Conservation (phyloP, 2,113 vertebrate genomes). For the Todiramphus saurophagus region DNA sequence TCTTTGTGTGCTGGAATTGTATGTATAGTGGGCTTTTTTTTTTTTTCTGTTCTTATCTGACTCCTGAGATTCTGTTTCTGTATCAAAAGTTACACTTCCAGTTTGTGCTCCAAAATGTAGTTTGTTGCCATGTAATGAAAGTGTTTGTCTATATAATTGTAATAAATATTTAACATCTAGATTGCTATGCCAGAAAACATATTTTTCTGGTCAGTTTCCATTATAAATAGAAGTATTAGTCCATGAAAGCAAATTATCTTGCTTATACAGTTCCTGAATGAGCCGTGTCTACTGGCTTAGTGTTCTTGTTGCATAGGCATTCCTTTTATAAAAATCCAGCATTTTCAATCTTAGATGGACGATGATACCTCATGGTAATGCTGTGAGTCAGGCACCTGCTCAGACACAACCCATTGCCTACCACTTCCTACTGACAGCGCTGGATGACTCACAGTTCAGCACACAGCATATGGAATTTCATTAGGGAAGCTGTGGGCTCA, state of each 20-base stretch:
- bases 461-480: background rate
- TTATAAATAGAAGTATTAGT: background rate
- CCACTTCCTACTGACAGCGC: conserved; percentile 22
- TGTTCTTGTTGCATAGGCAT: background rate
- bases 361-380: background rate
- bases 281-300: fast-evolving
- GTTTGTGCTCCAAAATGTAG: background rate
- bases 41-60: background rate
- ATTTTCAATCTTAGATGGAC: background rate
- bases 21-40: background rate
- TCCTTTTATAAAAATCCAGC: background rate
- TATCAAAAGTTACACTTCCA: background rate
- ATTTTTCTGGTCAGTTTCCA: background rate
- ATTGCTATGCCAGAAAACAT: background rate
- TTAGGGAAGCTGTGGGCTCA: background rate
- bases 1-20: background rate
- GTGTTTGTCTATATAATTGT: background rate
- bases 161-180: background rate
- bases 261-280: background rate
- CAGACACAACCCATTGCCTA: background rate
- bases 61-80: background rate
- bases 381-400: conserved; percentile 28
- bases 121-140: background rate
- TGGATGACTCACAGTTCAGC: background rate
- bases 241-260: background rate